phyloP scores from a whole-genome alignment of 2,888 invertebrate species.

The Dichetophora obliterata region DNA sequence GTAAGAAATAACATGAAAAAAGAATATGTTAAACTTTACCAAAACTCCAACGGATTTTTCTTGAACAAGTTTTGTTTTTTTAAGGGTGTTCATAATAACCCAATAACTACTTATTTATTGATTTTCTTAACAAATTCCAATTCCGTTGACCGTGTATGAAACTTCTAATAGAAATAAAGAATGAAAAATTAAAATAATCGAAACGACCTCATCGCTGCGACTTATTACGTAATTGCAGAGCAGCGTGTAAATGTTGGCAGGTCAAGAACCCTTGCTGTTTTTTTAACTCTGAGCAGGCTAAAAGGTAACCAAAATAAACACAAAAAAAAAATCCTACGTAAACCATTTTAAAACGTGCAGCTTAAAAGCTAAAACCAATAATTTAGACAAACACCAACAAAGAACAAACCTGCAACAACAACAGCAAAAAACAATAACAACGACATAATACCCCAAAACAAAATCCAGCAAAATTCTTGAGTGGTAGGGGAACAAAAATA shows the following conservation, averaged over 20 bases:
- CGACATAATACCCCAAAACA: not conserved
- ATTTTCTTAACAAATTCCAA: too few relatives aligned
- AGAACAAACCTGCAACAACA: not conserved
- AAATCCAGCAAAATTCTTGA: not conserved
- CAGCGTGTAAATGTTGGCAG: slow-evolving; percentile 40
- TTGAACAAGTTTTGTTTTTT: too few relatives aligned
- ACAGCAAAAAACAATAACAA: slow-evolving; percentile 7
- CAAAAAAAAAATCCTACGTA: not conserved
- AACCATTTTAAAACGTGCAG: slow-evolving; percentile 28
- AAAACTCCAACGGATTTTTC: too few relatives aligned
- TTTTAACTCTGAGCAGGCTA: not conserved
- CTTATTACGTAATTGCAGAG: slow-evolving; percentile 47
- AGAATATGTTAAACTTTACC: too few relatives aligned
- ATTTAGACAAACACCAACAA: slow-evolving; percentile 38
- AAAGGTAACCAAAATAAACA: not conserved
- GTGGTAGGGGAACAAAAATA: not conserved
- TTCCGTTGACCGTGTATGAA: not conserved
- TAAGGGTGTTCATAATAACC: too few relatives aligned
- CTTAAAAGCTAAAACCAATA: slow-evolving; percentile 34
- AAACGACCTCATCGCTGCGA: slow-evolving; percentile 24
- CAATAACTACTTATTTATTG: too few relatives aligned
- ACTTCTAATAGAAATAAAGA: not conserved
- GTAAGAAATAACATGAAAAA: too few relatives aligned
- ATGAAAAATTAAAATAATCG: not conserved
- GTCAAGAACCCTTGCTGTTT: slow-evolving; percentile 44